Evolutionary conservation across 1,140 invertebrate genomes (phyloP).

Genomic region (Whitmania pigra): DNA sequence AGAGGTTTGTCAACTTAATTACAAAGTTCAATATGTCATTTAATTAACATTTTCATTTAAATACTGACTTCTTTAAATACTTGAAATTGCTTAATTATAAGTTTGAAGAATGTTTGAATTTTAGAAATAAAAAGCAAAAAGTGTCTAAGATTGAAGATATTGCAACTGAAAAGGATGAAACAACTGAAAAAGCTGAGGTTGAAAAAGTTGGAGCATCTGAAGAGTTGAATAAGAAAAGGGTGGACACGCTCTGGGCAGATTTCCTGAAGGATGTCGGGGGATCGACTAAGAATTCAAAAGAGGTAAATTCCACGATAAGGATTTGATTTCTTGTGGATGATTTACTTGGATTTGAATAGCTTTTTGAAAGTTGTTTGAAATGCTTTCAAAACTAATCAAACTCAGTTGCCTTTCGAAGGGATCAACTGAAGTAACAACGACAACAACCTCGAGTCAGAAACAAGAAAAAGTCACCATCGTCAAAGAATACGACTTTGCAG

Average conservation of each 20-base stretch:
- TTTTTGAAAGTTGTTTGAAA: too few species aligned
- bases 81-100: background rate
- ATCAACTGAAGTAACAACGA: slow-evolving; percentile 1
- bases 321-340: slow-evolving; percentile 13
- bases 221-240: slow-evolving; percentile 33
- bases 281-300: slow-evolving; percentile 26
- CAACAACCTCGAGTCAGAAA: background rate
- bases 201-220: slow-evolving; percentile 29
- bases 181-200: slow-evolving; percentile 21
- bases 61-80: background rate
- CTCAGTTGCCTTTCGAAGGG: too few species aligned
- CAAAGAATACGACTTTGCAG: slow-evolving; percentile 24
- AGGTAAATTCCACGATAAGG: slow-evolving; percentile 2
- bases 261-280: slow-evolving; percentile 37
- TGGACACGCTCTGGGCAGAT: slow-evolving; percentile 37
- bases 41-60: background rate
- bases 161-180: background rate
- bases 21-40: background rate
- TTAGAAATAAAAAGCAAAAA: background rate
- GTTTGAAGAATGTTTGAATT: background rate
- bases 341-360: too few species aligned
- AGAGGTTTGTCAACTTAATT: background rate
- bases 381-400: too few species aligned
- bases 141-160: background rate
- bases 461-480: slow-evolving; percentile 20